These are phyloP conservation scores for Syncerus caffer DNA, from an alignment of 2,797 vertebrate species.

Conservation along the genomic window DNA sequence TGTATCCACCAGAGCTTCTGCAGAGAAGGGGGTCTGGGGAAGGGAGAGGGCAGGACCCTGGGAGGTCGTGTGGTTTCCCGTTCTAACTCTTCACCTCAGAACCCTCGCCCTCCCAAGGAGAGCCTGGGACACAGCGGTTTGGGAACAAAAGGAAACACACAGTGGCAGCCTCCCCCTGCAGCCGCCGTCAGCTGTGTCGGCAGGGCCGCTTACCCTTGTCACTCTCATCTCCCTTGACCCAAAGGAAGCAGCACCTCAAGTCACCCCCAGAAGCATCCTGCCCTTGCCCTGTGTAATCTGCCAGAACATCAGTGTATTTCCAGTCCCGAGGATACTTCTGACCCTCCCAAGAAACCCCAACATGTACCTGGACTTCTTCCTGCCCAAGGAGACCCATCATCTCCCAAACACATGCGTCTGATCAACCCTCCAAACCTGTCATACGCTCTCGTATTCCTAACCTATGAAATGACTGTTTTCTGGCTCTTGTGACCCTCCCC, in stretches of 20 bases:
- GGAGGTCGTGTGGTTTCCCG: accelerated
- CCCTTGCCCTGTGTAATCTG: not conserved
- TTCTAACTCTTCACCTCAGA: not conserved
- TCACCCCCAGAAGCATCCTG: not conserved
- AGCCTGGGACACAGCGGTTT: not conserved
- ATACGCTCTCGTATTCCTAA: not conserved
- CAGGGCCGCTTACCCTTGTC: not conserved
- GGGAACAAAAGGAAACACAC: not conserved
- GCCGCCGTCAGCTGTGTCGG: accelerated
- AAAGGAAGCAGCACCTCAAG: not conserved
- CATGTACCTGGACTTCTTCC: not conserved
- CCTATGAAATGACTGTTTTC: not conserved
- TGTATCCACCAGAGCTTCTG: not conserved
- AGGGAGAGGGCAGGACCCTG: not conserved
- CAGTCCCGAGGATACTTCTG: not conserved
- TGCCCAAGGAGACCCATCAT: not conserved
- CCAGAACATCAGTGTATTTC: not conserved
- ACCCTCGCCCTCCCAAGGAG: not conserved
- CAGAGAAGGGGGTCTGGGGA: not conserved
- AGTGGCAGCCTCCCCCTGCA: not conserved
- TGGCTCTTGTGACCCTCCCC: not conserved
- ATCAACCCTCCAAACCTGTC: not conserved
- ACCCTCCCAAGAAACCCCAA: not conserved
- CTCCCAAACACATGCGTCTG: not conserved
- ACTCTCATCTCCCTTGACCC: not conserved